Base-by-base conservation (phyloP, 2,797 vertebrate genomes). In the Otus scops region DNA sequence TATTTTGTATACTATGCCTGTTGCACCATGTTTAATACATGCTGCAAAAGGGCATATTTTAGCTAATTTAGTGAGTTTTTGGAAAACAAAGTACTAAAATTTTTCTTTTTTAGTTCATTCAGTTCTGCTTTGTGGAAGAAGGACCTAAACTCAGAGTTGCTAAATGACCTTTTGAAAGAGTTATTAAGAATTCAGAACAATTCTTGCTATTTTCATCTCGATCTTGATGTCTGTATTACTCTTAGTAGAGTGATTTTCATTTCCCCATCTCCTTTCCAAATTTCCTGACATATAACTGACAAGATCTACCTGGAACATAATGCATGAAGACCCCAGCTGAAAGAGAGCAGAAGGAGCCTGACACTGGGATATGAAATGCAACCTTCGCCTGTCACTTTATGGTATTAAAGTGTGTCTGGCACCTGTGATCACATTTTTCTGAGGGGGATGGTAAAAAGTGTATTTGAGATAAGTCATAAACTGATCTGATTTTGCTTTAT, bases 201-300 rank as follows among this genome's bases (percentile, higher is more conserved):
- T 95, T 95, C 92, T 71, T 93, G 67, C 34, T 36, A 48, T 93
- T 95, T 93, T 92, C 71, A 63, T 61, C 71, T 92, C 0, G 0
- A 24, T 48, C 63, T 82, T 92, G 94, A 94, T 92, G 88, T 96
- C 86, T 97, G 10, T 89, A 75, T 97, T 96, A 88, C 69, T 89
- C 81, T 95, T 91, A 45, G 88, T 92, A 43, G 71, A 93, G 38
- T 89, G 1, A 63, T 94, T 95, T 95, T 95, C 81, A 79, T 95
- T 96, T 92, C 68, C 76, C 77, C 95, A 79, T 87, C 89, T 96
- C 88, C 93, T 88, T 93, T 97, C 94, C 85, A 48, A 73, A 95
- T 94, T 96, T 95, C 87, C 84, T 97, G 97, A 94, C 92, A 70
- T n/a, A 11, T 76, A 92, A 93, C 59, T 97, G 97, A 97, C 96